phyloP scores from a whole-genome alignment of 2,797 vertebrate species.

The Cottoperca gobio region DNA sequence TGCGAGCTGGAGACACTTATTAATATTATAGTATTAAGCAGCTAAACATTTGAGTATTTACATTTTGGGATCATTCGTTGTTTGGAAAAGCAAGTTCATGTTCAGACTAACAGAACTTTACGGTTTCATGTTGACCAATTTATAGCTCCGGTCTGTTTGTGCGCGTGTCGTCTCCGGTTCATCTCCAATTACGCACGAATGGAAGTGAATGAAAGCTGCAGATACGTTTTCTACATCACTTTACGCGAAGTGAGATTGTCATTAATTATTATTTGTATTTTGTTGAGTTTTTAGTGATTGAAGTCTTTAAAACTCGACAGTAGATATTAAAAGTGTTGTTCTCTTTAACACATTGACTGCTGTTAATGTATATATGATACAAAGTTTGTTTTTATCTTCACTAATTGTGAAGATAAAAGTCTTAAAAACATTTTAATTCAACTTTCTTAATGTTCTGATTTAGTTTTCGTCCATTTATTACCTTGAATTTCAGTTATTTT shows the following conservation, averaged over 20 bases:
- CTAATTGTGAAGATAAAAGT: not conserved
- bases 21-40: not conserved
- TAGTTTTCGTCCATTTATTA: not conserved
- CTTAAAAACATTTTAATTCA: not conserved
- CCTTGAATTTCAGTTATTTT: not conserved
- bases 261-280: no score
- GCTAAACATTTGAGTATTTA: not conserved
- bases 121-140: not conserved
- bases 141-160: not conserved
- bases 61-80: not conserved
- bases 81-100: not conserved
- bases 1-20: not conserved
- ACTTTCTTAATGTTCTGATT: not conserved
- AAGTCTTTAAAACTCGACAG: no score
- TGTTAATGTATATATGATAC: no score
- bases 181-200: not conserved
- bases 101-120: not conserved
- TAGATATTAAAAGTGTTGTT: no score
- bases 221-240: not conserved
- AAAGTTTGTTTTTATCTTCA: no score
- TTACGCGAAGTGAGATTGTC: no score
- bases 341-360: no score
- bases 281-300: no score
- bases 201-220: not conserved
- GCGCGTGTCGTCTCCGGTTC: not conserved